A percentile compares a stretch with the other conserved stretches of the same genome.
These are phyloP conservation scores for Dicyrtoma fusca DNA, from an alignment of 2,888 invertebrate genomes.

Conservation along the genomic window DNA sequence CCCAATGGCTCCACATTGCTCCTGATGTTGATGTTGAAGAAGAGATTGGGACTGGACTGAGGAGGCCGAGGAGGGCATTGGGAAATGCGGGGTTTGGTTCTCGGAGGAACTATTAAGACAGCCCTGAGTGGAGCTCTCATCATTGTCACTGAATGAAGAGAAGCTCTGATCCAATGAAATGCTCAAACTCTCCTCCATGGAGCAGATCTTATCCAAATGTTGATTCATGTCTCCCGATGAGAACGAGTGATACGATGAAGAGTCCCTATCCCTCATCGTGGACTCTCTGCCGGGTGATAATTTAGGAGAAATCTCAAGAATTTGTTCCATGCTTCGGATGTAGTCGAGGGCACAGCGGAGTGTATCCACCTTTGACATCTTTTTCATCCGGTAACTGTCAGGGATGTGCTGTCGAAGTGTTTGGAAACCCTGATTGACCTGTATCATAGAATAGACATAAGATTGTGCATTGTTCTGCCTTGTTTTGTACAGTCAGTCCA, in stretches of 20 bases:
- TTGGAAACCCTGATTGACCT: conserved; percentile 49
- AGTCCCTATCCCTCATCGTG: neutral
- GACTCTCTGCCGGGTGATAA: neutral
- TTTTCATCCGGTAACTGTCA: conserved; percentile 69
- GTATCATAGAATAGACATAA: neutral
- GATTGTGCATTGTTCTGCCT: neutral
- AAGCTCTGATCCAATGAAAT: conserved; percentile 32
- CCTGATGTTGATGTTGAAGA: conserved; percentile 1
- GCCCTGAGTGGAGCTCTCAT: neutral
- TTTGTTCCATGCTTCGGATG: conserved; percentile 67
- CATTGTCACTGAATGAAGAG: conserved; percentile 34
- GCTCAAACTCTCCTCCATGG: conserved; percentile 18
- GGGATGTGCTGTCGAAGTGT: conserved; percentile 81
- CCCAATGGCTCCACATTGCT: neutral
- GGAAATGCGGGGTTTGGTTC: neutral
- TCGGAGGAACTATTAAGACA: conserved; percentile 7
- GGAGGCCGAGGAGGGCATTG: too few relatives aligned
- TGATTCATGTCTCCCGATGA: conserved; percentile 30
- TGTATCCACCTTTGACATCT: conserved; percentile 86
- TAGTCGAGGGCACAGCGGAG: conserved; percentile 85
- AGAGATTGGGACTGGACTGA: neutral
- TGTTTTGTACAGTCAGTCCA: too few relatives aligned
- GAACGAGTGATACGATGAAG: conserved; percentile 9
- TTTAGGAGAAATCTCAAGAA: conserved; percentile 26
- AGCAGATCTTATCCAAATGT: conserved; percentile 35